Base-by-base conservation (phyloP, 2,797 vertebrate species). In the Morus bassanus region DNA sequence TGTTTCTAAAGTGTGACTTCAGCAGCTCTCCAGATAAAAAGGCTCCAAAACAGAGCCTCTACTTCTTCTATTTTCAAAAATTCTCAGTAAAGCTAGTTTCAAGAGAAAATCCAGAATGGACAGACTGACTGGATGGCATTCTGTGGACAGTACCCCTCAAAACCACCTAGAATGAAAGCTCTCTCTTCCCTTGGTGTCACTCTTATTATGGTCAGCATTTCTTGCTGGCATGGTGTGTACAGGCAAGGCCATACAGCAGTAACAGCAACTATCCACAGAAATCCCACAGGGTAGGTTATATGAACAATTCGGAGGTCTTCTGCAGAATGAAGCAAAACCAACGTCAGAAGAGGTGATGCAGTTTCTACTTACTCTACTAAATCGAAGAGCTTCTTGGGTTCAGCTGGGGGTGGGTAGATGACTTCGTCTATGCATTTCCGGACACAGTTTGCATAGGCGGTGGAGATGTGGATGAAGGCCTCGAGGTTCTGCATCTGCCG, bases 401-500 rank as follows among this genome's bases (percentile, higher is more conserved):
- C 99, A 18, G 99, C 98, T 0, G 99, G 98, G 11, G 99, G 99
- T 0, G 99, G 98, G 94, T 99, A 99, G 97, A 99, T 98, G 96
- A 99, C 94, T 97, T 99, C 99, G 7, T 99, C 99, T 37, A 99
- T 99, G 98, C 99, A 98, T 69, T 97, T 98, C 92, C 98, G 98
- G 97, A 99, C 98, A 78, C 99, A 99, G 97, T 99, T 99, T 95
- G 99, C 98, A 91, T 98, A 99, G 97, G 99, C 99, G 2, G 99
- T 99, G 94, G 99, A 99, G 98, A 99, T 97, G 96, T 99, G 99
- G 88, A 99, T 97, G 97, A 99, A 99, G 97, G 98, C 99, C 94
- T 99, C 98, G 0, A 99, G 98, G 88, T 98, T 98, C 63, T 98
- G 98, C 99, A 99, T 99, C 98, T 98, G 98, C 85, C 97, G 98